phyloP scores from a whole-genome alignment of 2,797 vertebrate genomes.

The Peromyscus aztecus region DNA sequence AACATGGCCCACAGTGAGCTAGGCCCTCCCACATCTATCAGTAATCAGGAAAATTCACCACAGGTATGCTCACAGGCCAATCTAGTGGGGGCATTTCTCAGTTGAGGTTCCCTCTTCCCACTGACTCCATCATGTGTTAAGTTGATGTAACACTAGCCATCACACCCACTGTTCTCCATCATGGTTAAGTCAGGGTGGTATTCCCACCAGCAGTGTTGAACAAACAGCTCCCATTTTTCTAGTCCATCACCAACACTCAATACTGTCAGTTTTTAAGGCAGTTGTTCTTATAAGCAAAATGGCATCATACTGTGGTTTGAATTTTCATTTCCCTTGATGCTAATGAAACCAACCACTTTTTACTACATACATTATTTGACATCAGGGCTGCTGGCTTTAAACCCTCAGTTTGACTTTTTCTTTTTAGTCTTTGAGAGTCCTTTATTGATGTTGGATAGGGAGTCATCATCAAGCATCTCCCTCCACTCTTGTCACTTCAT shows the following conservation, averaged over 20 bases:
- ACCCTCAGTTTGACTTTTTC: neutral
- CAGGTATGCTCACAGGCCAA: neutral
- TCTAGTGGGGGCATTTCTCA: neutral
- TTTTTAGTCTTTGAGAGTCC: neutral
- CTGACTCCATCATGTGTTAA: neutral
- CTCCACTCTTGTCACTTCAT: neutral
- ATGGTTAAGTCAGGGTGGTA: neutral
- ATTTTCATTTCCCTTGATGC: neutral
- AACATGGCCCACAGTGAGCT: neutral
- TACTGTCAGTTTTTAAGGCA: neutral
- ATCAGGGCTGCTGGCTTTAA: neutral
- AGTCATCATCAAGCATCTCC: neutral
- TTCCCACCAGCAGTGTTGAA: neutral
- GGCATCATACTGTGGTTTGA: neutral
- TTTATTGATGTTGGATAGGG: neutral
- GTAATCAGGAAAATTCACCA: neutral
- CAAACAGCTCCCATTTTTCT: neutral
- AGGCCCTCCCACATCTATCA: neutral
- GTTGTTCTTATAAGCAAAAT: constrained; percentile 13
- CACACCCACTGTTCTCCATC: neutral
- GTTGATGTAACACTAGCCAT: neutral
- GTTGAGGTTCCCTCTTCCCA: neutral
- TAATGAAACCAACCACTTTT: neutral
- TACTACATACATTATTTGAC: neutral
- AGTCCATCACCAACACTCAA: neutral